Evolutionary conservation across 1,140 invertebrate genomes (phyloP).

Genomic region (Diprion similis): DNA sequence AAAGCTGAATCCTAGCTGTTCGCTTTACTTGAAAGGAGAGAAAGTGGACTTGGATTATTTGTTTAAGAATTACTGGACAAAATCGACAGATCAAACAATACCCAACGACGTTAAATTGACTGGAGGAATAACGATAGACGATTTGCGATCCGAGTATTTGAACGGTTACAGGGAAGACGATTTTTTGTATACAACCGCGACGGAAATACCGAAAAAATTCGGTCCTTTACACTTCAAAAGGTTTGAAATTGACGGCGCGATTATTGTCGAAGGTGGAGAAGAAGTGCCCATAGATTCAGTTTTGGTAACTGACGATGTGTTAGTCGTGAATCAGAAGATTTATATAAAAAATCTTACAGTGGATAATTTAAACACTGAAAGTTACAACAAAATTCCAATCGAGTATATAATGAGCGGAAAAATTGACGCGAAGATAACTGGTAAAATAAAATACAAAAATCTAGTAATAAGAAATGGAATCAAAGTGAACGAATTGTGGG

Average conservation of each 20-base stretch:
- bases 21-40: constrained; percentile 1
- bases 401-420: constrained; percentile 26
- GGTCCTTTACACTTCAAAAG: constrained; percentile 33
- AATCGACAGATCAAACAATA: constrained; percentile 40
- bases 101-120: constrained; percentile 26
- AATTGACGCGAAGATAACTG: constrained; percentile 12
- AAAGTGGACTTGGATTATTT: constrained; percentile 20
- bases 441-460: constrained; percentile 16
- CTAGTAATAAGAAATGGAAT: constrained; percentile 16
- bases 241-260: constrained; percentile 28
- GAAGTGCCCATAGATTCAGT: background rate
- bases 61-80: constrained; percentile 38
- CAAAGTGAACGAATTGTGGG: constrained; percentile 23
- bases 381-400: constrained; percentile 36
- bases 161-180: constrained; percentile 37
- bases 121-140: constrained; percentile 33
- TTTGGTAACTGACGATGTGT: constrained; percentile 19
- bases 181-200: constrained; percentile 37
- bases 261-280: constrained; percentile 11
- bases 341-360: constrained; percentile 28
- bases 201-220: constrained; percentile 29
- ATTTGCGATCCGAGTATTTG: constrained; percentile 31
- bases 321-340: constrained; percentile 25
- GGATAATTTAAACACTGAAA: constrained; percentile 26
- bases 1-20: constrained; percentile 18